phyloP scores from a whole-genome alignment of 2,888 invertebrate species.

The Amblyjoppa proteus region DNA sequence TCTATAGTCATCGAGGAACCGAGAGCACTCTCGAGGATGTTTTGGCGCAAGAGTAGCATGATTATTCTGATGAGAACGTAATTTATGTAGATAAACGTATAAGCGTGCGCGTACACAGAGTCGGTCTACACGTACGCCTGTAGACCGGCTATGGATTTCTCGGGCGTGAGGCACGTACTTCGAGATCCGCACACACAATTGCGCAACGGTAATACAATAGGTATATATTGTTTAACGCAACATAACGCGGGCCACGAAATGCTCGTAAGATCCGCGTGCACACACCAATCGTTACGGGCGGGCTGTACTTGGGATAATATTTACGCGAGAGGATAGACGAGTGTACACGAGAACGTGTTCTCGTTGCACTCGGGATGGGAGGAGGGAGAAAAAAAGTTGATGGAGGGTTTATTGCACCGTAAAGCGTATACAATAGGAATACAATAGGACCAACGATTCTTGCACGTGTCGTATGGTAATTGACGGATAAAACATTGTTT shows the following conservation, averaged over 20 bases:
- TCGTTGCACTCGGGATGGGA: constrained; percentile 27
- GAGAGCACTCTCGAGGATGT: constrained; percentile 30
- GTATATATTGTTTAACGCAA: constrained; percentile 2
- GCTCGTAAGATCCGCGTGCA: not conserved
- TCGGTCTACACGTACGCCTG: constrained; percentile 12
- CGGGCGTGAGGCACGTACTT: constrained; percentile 34
- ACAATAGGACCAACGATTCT: constrained; percentile 5
- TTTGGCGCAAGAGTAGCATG: constrained; percentile 23
- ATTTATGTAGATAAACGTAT: constrained; percentile 63
- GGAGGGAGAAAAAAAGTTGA: not conserved
- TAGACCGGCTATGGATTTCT: constrained; percentile 31
- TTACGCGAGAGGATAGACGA: constrained; percentile 22
- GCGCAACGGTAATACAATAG: not conserved
- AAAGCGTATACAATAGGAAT: not conserved
- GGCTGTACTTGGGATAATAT: constrained; percentile 37
- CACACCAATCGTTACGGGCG: not conserved
- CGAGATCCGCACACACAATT: not conserved
- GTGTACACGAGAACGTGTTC: constrained; percentile 10
- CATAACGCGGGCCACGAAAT: not conserved
- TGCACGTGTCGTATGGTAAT: not conserved
- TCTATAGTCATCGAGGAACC: not conserved
- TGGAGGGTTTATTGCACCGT: not conserved
- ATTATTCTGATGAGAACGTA: constrained; percentile 54
- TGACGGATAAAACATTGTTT: too few species aligned
- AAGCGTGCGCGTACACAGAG: constrained; percentile 37